Percentiles rank a stretch among this genome's conserved stretches.
Conservation (phyloP, 2,888 invertebrate species). For the Lasius platythorax region DNA sequence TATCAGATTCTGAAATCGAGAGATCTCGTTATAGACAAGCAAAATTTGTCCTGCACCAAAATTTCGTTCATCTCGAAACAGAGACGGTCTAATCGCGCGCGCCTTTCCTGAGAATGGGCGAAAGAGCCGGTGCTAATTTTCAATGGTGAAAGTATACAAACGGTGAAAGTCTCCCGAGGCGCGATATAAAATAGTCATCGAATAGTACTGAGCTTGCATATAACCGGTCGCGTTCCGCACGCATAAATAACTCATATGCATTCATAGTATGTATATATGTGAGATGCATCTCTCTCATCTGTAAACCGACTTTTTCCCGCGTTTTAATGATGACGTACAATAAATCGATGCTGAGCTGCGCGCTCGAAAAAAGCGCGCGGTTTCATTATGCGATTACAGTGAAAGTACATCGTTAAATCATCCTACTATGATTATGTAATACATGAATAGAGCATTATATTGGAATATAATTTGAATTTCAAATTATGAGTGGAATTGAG, state of each 20-base stretch:
- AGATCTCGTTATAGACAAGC: neutral
- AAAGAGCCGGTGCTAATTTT: constrained; percentile 76
- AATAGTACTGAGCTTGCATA: constrained; percentile 65
- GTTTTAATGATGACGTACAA: neutral
- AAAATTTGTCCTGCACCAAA: constrained; percentile 4
- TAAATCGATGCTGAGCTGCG: neutral
- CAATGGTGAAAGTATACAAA: constrained; percentile 81
- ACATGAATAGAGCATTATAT: neutral
- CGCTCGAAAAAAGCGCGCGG: neutral
- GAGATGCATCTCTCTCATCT: constrained; percentile 1
- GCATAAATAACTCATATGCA: constrained; percentile 29
- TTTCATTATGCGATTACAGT: neutral
- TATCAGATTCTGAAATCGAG: neutral
- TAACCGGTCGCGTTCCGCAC: constrained; percentile 35
- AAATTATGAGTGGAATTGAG: neutral
- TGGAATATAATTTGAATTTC: neutral
- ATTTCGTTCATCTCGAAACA: neutral
- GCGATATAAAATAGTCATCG: constrained; percentile 68
- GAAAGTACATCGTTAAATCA: constrained; percentile 8
- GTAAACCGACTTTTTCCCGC: constrained; percentile 8
- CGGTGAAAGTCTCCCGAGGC: constrained; percentile 78
- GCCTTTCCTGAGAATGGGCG: constrained; percentile 35
- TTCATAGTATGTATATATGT: neutral
- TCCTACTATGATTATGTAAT: neutral
- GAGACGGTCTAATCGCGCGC: constrained; percentile 8